Evolutionary conservation across 2,888 invertebrate genomes (phyloP).

Genomic region (Trissolcus brochymenae): DNA sequence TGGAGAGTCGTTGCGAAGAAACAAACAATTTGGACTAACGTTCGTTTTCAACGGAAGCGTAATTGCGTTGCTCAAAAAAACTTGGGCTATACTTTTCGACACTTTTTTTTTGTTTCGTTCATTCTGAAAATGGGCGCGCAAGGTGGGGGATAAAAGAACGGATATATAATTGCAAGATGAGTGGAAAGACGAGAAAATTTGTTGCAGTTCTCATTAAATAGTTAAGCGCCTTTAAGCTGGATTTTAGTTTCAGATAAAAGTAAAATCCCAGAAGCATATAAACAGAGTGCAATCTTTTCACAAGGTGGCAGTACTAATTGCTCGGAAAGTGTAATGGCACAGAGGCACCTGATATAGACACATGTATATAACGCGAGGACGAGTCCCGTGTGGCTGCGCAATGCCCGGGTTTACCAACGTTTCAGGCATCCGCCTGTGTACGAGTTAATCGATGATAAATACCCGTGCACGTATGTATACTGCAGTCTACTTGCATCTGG

Average conservation of each 20-base stretch:
- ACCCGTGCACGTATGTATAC: constrained; percentile 48
- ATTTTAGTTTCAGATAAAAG: constrained; percentile 50
- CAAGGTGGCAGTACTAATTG: constrained; percentile 60
- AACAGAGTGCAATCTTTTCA: constrained; percentile 57
- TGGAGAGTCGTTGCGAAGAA: constrained; percentile 27
- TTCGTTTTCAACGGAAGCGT: constrained; percentile 36
- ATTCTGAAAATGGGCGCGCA: not conserved
- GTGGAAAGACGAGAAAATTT: constrained; percentile 14
- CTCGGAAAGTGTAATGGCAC: constrained; percentile 61
- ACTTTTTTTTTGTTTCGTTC: too few relatives aligned
- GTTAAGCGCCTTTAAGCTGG: constrained; percentile 42
- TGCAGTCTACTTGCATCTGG: constrained; percentile 46
- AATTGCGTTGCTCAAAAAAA: constrained; percentile 42
- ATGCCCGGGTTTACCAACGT: constrained; percentile 58
- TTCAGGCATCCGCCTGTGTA: constrained; percentile 48
- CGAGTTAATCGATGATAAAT: constrained; percentile 63
- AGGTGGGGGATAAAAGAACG: not conserved
- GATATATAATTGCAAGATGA: constrained; percentile 25
- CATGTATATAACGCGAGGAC: constrained; percentile 52
- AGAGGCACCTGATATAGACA: constrained; percentile 56
- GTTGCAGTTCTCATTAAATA: constrained; percentile 31
- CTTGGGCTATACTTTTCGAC: constrained; percentile 20
- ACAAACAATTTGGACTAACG: constrained; percentile 37
- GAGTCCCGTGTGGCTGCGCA: constrained; percentile 59
- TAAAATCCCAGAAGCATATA: constrained; percentile 56